phyloP scores from a whole-genome alignment of 2,888 invertebrate genomes.

The Cantharis rufa region DNA sequence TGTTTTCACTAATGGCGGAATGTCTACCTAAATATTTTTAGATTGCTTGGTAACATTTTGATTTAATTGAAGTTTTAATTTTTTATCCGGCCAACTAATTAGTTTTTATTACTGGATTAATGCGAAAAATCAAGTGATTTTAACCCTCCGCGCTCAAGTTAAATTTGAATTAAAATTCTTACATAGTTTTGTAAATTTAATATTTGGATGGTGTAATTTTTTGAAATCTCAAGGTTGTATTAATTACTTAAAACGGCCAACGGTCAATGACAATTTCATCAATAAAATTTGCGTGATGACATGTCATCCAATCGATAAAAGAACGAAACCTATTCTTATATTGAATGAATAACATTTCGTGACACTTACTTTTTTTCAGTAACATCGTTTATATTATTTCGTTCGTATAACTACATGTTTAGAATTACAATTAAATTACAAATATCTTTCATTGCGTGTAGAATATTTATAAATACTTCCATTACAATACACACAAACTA shows the following conservation, averaged over 20 bases:
- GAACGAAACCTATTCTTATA: conserved; percentile 7
- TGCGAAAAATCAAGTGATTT: background rate
- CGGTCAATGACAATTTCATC: conserved; percentile 21
- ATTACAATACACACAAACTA: background rate
- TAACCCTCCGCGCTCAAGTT: background rate
- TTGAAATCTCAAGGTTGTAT: conserved; percentile 11
- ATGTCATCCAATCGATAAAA: conserved; percentile 6
- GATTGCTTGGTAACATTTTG: background rate
- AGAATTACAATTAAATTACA: conserved; percentile 6
- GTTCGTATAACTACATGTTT: conserved; percentile 5
- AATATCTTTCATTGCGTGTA: conserved; percentile 9
- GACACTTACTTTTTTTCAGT: conserved; percentile 9
- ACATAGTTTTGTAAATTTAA: background rate
- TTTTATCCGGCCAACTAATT: background rate
- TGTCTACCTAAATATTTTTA: background rate
- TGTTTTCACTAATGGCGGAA: background rate
- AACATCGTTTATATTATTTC: conserved; percentile 16
- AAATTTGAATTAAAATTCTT: background rate
- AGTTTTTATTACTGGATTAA: background rate
- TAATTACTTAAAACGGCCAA: conserved; percentile 1
- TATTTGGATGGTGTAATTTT: background rate
- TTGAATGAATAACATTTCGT: conserved; percentile 17
- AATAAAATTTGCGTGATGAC: conserved; percentile 8
- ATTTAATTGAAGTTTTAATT: background rate
- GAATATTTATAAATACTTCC: background rate